Base-by-base conservation (phyloP, 2,797 vertebrate genomes). In the Spatula versicolor region DNA sequence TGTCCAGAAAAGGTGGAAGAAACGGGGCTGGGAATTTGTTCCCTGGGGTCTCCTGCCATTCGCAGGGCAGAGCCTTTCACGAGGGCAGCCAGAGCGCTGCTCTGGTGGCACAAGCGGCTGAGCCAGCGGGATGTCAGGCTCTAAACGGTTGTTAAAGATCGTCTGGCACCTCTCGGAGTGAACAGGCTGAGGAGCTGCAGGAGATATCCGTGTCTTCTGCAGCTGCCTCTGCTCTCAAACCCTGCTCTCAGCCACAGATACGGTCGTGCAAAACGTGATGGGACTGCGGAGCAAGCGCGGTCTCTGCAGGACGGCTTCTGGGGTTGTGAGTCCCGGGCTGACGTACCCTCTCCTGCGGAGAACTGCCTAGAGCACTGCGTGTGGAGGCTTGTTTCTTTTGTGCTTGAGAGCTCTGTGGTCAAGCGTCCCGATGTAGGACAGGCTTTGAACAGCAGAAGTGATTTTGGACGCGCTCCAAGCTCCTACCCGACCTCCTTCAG, bases 241-340 rank as follows among this genome's bases (percentile, higher is more conserved):
- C 1, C 1, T 11, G 37, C 11, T 69, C 55, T 52, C 68, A 35
- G 79, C 74, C 33, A 8, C 58, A 7, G 43, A 3, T 3, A 6
- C 12, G 4, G 48, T 6, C 1, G 0, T 13, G 50, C 14, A 11
- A 21, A 41, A n/a, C 2, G 1, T 6, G 16, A 1, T 1, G 9
- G 54, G 86, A 5, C 45, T 50, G 55, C 4, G 64, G 55, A 69
- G n/a, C 2, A 2, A 48, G 78, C 0, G 1, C 2, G 3, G 25
- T 22, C 72, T 25, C 54, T 5, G 67, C 33, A 37, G 67, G 33
- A 21, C 13, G 11, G 67, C 13, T 13, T 28, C 31, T 3, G 48
- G 67, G 55, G 30, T 13, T 72, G 41, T 0, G 50, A 69, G 60
- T 15, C 33, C 56, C 21, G 22, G 52, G 74, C n/a, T 1, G 1